Base-by-base conservation (phyloP, 2,888 invertebrate species). In the Nasonovia ribisnigri region DNA sequence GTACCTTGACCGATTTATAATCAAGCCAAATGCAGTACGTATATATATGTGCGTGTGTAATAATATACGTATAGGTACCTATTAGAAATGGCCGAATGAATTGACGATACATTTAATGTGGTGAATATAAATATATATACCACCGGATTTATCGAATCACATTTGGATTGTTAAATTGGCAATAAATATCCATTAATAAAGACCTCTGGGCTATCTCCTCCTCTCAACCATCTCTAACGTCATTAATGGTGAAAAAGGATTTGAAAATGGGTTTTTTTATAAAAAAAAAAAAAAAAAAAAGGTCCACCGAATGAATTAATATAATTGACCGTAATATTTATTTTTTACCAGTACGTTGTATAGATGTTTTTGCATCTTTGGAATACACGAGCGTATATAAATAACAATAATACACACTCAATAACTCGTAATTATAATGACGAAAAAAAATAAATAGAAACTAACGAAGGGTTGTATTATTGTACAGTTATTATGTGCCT, bases 171-270 rank as follows among this genome's bases (percentile, higher is more conserved):
- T 91, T 60, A 60, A 91, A 86, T 91, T 11, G 26, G 36, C 36
- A 60, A 91, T 91, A 91, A 91, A 91, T 91, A 91, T 91, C 57
- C 86, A 46, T 86, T 91, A 86, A 46, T 57, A 91, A 57, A 84
- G 43, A 60, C 29, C n/a, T 42, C 20, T 13, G 24, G 57, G 11
- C 5, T 91, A 11, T 43, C 6, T 57, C 43, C 51, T 91, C 54
- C 43, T 57, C 20, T 43, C 1, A 77, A 84, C 29, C n/a, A 36
- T 91, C 57, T 36, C n/a, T 46, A 60, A 91, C 46, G 46, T 60
- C 91, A 84, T 84, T 86, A 91, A 57, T 43, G 57, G 46, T 29
- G 43, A 24, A 54, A 42, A 46, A 91, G n/a, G 57, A 84, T 54
- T 60, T 43, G 29, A 60, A 89, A 89, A 89, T n/a, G 54, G 36